Evolutionary conservation across 2,797 vertebrate species (phyloP).

Genomic region (Dicrostonyx torquatus): DNA sequence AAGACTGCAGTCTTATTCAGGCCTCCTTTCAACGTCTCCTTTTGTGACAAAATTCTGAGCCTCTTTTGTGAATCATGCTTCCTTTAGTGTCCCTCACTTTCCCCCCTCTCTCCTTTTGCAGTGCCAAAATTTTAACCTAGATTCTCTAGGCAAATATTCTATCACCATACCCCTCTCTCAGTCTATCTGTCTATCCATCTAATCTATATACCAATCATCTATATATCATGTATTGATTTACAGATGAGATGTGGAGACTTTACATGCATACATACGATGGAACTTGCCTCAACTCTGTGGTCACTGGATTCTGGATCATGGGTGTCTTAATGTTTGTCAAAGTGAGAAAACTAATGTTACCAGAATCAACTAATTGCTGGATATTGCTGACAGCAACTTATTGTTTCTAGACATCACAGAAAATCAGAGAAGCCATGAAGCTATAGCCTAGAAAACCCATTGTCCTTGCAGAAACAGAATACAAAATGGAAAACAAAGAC

Average conservation of each 20-base stretch:
- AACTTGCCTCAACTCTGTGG: neutral
- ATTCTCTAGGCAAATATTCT: neutral
- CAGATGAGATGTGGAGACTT: neutral
- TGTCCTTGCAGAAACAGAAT: neutral
- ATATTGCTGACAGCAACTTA: neutral
- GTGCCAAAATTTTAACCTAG: neutral
- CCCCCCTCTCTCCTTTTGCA: no score
- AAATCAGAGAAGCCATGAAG: neutral
- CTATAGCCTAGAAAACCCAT: neutral
- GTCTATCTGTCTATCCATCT: neutral
- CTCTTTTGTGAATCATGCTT: neutral
- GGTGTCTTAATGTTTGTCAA: neutral
- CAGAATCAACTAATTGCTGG: neutral
- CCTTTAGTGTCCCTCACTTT: neutral
- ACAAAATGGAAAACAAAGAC: neutral
- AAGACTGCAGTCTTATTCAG: neutral
- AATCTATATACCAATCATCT: neutral
- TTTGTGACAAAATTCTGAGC: neutral
- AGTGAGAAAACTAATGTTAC: neutral
- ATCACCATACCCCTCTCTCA: neutral
- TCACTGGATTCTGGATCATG: no score
- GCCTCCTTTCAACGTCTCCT: neutral
- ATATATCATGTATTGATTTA: neutral
- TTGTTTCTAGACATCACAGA: neutral
- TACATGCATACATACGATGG: accelerated